A percentile compares a stretch with the other conserved stretches of the same genome.
Evolutionary conservation across 2,113 vertebrate genomes (phyloP).

Genomic region (Alligator mississippiensis): DNA sequence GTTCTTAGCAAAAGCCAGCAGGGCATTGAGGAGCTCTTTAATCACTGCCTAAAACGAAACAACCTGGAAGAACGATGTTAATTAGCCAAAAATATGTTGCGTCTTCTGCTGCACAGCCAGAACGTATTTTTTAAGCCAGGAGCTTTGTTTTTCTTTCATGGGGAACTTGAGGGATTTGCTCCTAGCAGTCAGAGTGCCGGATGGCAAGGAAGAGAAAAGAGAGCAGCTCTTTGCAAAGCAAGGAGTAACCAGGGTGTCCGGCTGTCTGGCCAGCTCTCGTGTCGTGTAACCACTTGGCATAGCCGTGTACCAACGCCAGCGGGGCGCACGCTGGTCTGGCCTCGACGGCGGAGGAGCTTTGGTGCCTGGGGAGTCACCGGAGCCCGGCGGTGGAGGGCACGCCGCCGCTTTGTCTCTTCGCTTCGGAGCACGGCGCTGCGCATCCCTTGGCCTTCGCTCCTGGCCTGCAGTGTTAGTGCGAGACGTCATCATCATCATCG

Average conservation of each 20-base stretch:
- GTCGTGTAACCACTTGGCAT: not conserved
- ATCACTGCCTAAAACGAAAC: not conserved
- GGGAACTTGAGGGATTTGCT: not conserved
- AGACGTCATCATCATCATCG: not conserved
- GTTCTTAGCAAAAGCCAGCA: not conserved
- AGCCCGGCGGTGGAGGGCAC: not conserved
- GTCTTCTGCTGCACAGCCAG: not conserved
- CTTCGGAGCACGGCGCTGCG: fast-evolving
- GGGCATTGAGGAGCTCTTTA: not conserved
- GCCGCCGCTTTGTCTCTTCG: not conserved
- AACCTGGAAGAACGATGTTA: not conserved
- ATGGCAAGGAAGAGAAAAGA: not conserved
- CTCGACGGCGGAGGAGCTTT: not conserved
- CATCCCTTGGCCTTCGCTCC: not conserved
- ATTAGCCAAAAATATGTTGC: not conserved
- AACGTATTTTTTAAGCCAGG: not conserved
- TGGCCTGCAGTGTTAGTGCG: not conserved
- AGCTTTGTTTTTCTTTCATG: not conserved
- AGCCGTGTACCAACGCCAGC: not conserved
- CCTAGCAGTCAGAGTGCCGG: not conserved
- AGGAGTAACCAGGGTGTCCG: not conserved
- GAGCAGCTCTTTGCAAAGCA: not conserved
- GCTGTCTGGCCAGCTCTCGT: not conserved
- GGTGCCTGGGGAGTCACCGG: not conserved
- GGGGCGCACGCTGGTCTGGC: not conserved